Base-by-base conservation (phyloP, 1,140 invertebrate genomes). In the Papilio xuthus region DNA sequence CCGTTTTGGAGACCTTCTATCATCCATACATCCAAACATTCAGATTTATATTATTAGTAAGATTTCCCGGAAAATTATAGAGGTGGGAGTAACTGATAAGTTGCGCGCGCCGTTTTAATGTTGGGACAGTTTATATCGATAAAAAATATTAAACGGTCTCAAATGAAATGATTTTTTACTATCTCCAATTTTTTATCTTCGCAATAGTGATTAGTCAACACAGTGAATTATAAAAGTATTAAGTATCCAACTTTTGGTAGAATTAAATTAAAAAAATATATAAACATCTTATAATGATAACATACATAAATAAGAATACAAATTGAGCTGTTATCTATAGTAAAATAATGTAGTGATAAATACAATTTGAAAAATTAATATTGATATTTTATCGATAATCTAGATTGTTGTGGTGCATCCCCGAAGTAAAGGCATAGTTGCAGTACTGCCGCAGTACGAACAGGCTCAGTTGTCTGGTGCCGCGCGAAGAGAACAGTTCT, bases 401-500 rank as follows among this genome's bases (percentile, higher is more conserved):
- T 15, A 28, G 60, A 15, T 15, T 10, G 60, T 28, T 18, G 60
- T 28, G 60, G 60, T 23, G 26, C 60, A 67, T 67, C 60, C 60
- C 60, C 13, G 6, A 15, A 50, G 37, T 73, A 8, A 41, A 20
- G 41, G 0, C 10, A 73, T 28, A 47, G 41, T 44, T 73, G 71
- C 71, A 73, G 42, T 47, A 73, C 42, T 73, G 71, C 71, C 9
- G 42, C 71, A 73, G 20, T 42, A 50, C 42, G n/a, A 42, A 10
- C 32, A n/a, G n/a, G n/a, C 71, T 20, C 71, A 73, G 37, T 73
- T 12, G 15, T 73, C 42, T 26, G 42, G 20, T 26, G 71, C 1
- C 42, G 41, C 71, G 71, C 71, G 42, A 73, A 73, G 23, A 47
- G 71, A 73, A 23, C 37, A 73, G 71, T 44, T 41, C 32, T 9